Conservation (phyloP, 2,888 invertebrate genomes). For the Aphidius colemani region DNA sequence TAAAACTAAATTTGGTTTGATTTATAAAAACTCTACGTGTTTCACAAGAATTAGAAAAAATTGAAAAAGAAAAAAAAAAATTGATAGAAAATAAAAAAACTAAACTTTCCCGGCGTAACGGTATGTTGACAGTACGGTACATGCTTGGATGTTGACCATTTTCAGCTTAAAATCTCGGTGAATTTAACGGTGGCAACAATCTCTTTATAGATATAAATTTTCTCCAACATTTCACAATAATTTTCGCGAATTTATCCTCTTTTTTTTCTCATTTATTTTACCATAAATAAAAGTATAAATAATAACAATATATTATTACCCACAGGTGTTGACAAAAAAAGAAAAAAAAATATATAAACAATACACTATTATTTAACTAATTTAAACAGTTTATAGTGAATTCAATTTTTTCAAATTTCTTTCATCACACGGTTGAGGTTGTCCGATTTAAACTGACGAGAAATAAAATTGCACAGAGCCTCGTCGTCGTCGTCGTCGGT, state of each 20-base stretch:
- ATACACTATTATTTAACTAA: slow-evolving; percentile 2
- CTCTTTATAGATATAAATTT: slow-evolving; percentile 4
- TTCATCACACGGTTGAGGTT: background rate
- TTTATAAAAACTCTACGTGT: slow-evolving; percentile 8
- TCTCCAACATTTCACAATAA: slow-evolving; percentile 14
- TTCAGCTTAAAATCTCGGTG: slow-evolving; percentile 19
- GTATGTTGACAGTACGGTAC: slow-evolving; percentile 16
- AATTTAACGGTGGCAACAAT: slow-evolving; percentile 6
- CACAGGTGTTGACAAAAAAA: background rate
- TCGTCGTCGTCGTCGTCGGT: slow-evolving; percentile 39
- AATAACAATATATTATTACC: slow-evolving; percentile 4
- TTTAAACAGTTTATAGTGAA: background rate
- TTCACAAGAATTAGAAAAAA: slow-evolving; percentile 8
- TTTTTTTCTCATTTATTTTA: background rate
- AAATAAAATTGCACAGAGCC: slow-evolving; percentile 42
- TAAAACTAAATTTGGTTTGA: too few species aligned
- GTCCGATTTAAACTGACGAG: slow-evolving; percentile 26
- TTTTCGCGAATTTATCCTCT: background rate
- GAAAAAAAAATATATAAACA: slow-evolving; percentile 3
- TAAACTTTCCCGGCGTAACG: slow-evolving; percentile 19
- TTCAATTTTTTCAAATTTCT: background rate
- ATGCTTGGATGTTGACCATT: slow-evolving; percentile 8
- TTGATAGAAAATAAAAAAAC: slow-evolving; percentile 3
- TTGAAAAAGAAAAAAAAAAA: slow-evolving; percentile 9
- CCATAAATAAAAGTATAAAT: slow-evolving; percentile 8